Conservation (phyloP, 2,888 invertebrate species). For the Plagodis dolabraria region DNA sequence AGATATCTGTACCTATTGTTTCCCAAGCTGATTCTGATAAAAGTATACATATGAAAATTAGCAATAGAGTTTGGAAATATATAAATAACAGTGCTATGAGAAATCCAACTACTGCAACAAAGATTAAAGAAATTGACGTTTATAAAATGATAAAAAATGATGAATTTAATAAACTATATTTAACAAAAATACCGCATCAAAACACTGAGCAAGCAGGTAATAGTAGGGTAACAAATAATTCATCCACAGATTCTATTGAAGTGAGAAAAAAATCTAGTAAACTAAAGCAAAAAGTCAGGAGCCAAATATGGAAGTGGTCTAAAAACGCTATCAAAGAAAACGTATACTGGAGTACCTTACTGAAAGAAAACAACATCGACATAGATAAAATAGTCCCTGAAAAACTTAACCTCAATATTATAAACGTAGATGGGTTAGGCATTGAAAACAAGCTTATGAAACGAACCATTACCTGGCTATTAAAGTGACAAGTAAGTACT, state of each 20-base stretch:
- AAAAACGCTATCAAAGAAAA: slow-evolving; percentile 47
- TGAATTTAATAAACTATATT: neutral
- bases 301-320: slow-evolving; percentile 47
- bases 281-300: slow-evolving; percentile 45
- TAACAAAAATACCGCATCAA: slow-evolving; percentile 3
- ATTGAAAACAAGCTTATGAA: slow-evolving; percentile 51
- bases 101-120: neutral
- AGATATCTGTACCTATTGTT: neutral
- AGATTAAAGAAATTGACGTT: slow-evolving; percentile 1
- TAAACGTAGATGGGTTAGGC: slow-evolving; percentile 49
- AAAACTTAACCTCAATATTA: slow-evolving; percentile 46
- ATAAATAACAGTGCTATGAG: too few relatives aligned
- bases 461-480: slow-evolving; percentile 43
- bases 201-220: slow-evolving; percentile 13
- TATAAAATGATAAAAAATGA: slow-evolving; percentile 3
- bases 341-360: slow-evolving; percentile 39
- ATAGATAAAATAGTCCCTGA: slow-evolving; percentile 45
- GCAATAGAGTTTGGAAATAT: too few relatives aligned
- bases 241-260: slow-evolving; percentile 12
- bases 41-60: neutral
- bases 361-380: slow-evolving; percentile 45
- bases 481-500: slow-evolving; percentile 2
- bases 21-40: neutral
- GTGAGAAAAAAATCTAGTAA: slow-evolving; percentile 27
- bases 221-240: slow-evolving; percentile 2